A percentile compares a stretch with the other conserved stretches of the same genome.
These are phyloP conservation scores for Vulpes ferrilata DNA, from an alignment of 2,113 vertebrate species.

Conservation along the genomic window DNA sequence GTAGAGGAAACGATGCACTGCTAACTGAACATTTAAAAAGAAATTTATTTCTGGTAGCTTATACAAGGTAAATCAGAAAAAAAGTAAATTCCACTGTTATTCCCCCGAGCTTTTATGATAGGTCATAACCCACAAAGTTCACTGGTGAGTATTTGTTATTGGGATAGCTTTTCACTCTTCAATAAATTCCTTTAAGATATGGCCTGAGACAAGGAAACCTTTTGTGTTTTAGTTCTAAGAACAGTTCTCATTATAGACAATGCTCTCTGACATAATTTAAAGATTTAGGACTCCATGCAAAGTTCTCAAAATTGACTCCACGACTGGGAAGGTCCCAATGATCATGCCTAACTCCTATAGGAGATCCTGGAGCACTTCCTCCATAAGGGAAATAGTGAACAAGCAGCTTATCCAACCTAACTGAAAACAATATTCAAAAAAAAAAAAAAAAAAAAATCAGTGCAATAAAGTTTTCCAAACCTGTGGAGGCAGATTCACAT, in stretches of 20 bases:
- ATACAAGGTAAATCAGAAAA: constrained; percentile 16
- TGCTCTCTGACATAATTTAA: neutral
- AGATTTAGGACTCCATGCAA: neutral
- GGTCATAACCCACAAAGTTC: neutral
- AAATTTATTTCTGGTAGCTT: neutral
- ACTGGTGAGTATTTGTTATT: neutral
- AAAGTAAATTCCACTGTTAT: constrained; percentile 30
- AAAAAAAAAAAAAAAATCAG: neutral
- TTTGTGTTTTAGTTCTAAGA: constrained; percentile 2
- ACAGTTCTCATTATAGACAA: neutral
- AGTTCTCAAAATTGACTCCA: constrained; percentile 52
- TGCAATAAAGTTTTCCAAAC: neutral
- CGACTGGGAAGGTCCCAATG: neutral
- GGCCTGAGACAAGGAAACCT: neutral
- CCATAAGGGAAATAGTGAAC: neutral
- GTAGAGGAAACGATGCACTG: neutral
- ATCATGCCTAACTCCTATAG: neutral
- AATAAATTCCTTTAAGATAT: constrained; percentile 29
- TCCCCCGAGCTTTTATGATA: neutral
- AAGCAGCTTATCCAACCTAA: neutral
- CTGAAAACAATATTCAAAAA: neutral
- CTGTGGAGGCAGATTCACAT: neutral
- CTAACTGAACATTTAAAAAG: constrained; percentile 49
- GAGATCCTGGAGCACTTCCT: neutral
- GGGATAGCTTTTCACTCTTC: constrained; percentile 33